Percentiles rank a stretch among this genome's conserved stretches.
Conservation (phyloP, 2,888 invertebrate species). For the Xanthia togata region DNA sequence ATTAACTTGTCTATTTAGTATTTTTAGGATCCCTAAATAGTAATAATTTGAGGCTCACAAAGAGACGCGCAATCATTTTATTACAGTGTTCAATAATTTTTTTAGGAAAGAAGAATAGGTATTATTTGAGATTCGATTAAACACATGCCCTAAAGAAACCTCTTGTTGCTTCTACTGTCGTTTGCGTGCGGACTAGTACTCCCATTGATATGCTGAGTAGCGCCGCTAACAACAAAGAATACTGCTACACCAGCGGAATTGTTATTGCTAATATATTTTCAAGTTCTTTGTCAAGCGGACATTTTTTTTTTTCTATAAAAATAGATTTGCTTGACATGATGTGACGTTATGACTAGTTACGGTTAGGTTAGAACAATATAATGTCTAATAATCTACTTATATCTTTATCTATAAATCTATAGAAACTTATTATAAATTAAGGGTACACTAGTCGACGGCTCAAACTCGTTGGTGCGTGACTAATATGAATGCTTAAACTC, state of each 20-base stretch:
- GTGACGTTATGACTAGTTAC: conserved; percentile 27
- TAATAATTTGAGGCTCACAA: not conserved
- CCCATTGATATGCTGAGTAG: conserved; percentile 50
- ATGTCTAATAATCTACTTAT: no score
- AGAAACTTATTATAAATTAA: no score
- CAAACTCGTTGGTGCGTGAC: no score
- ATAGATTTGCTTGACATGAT: conserved; percentile 18
- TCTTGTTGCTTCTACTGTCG: conserved; percentile 4
- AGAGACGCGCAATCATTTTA: not conserved
- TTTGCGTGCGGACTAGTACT: not conserved
- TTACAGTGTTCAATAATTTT: not conserved
- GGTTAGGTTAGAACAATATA: not conserved
- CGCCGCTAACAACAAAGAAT: conserved; percentile 52
- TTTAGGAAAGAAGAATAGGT: not conserved
- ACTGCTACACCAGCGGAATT: conserved; percentile 46
- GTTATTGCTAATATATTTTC: conserved; percentile 47
- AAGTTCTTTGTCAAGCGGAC: conserved; percentile 29
- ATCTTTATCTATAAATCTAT: no score
- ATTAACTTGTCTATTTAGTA: no score
- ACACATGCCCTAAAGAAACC: conserved; percentile 4
- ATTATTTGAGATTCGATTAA: not conserved
- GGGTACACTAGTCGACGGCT: no score
- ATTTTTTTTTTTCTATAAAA: conserved; percentile 29
- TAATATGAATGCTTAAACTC: no score
- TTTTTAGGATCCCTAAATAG: no score